Evolutionary conservation across 2,113 vertebrate species (phyloP), one percentile per base, ranked within the genome.

Genomic region (Clupea harengus): DNA sequence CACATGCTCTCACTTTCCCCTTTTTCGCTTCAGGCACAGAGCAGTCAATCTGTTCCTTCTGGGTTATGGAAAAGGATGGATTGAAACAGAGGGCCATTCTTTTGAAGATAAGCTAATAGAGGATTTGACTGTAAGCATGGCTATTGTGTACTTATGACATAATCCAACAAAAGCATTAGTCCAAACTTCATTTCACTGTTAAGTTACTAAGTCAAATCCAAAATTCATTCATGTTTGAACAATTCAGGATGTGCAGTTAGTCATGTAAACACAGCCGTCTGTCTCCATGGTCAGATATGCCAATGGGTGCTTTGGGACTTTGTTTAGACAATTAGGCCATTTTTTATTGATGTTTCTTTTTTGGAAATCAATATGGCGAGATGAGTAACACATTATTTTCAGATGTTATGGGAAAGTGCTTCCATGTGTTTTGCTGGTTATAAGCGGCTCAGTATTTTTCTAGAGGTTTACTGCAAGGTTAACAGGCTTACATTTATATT

Each of bases 1-100:
- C 32, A 13, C 11, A 17, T 75, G 32, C 0, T 60, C 45, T 45
- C 7, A 22, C 3, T 9, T 32, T 82, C 13, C 28, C 50, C 17
- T 45, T 60, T 81, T 82, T 11, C 3, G 81, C 92, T 92, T 85
- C 88, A 99, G 98, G 93, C 98, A 99, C 88, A 95, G 97, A 88
- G 98, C 96, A 0, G 94, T 98, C 91, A 99, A 99, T 90, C 95
- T 99, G 60, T 99, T 99, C 91, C 96, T 99, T 89, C 97, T 97
- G 94, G 96, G 97, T 85, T 99, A 98, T 92, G 97, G 96, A 85
- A 98, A 97, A 92, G 95, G 95, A 64, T 99, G 98, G 98, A 96
- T 99, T 91, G 97, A 97, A 86, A 94, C 95, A 75, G 97, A 97
- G 89, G 96, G 96, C 25, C 95, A 96, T 85, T 96, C 94, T 90